Conservation (phyloP, 2,888 invertebrate genomes). For the Acanthococcus lagerstroemiae region DNA sequence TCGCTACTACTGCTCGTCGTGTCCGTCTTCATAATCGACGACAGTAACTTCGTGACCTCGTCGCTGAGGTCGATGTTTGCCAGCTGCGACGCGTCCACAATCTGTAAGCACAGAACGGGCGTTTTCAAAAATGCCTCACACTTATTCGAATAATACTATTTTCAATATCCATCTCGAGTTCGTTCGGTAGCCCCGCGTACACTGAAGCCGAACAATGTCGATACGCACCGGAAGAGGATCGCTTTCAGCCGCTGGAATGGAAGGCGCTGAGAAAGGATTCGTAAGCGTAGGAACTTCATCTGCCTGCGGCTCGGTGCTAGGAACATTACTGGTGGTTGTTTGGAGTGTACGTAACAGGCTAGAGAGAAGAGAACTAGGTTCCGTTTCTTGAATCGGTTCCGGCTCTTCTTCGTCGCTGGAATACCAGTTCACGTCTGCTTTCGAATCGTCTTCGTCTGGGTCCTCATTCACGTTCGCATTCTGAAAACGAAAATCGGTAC, state of each 20-base stretch:
- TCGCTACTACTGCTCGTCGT: neutral
- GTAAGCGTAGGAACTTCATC: neutral
- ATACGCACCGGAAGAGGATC: conserved; percentile 17
- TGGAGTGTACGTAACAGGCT: conserved; percentile 26
- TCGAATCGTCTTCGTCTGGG: conserved; percentile 38
- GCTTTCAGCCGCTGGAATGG: conserved; percentile 6
- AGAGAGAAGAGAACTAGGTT: conserved; percentile 10
- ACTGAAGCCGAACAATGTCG: too few relatives aligned
- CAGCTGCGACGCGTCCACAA: conserved; percentile 23
- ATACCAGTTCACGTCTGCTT: conserved; percentile 56
- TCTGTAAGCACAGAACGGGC: conserved; percentile 6
- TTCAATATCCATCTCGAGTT: too few relatives aligned
- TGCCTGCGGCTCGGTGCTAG: neutral
- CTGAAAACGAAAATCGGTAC: neutral
- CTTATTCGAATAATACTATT: too few relatives aligned
- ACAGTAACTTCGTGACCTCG: conserved; percentile 35
- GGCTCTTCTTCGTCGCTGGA: conserved; percentile 63
- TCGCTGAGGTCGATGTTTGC: conserved; percentile 34
- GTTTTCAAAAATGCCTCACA: too few relatives aligned
- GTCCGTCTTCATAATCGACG: conserved; percentile 31
- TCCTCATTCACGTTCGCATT: conserved; percentile 35
- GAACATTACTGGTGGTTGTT: conserved; percentile 16
- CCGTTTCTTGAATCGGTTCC: conserved; percentile 1
- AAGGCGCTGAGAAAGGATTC: neutral
- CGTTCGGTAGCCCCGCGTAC: neutral